These are phyloP conservation scores for Plecturocebus donacophilus DNA, from an alignment of 2,113 vertebrate genomes.

Conservation along the genomic window DNA sequence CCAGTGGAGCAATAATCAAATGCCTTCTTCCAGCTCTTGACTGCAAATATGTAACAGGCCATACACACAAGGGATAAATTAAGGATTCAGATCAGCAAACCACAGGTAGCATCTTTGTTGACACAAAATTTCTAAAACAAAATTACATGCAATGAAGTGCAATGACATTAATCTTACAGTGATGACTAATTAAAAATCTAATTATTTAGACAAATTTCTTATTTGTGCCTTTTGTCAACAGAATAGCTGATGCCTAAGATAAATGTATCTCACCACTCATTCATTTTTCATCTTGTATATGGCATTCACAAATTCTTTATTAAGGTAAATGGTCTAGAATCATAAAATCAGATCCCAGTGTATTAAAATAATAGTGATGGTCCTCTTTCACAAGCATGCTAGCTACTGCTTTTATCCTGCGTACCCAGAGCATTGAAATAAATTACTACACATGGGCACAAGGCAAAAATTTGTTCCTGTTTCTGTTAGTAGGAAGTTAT, in stretches of 20 bases:
- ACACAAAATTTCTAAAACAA: constrained; percentile 70
- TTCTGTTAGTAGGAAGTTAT: constrained; percentile 15
- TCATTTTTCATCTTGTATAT: constrained; percentile 74
- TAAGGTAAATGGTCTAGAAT: constrained; percentile 69
- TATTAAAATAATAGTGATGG: constrained; percentile 30
- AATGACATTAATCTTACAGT: constrained; percentile 79
- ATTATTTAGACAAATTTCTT: constrained; percentile 85
- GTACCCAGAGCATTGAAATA: background rate
- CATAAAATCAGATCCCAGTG: constrained; percentile 46
- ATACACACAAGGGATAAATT: constrained; percentile 53
- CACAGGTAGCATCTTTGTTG: constrained; percentile 65
- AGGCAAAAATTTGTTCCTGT: background rate
- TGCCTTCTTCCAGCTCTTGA: constrained; percentile 1
- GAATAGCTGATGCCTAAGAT: constrained; percentile 76
- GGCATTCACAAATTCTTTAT: constrained; percentile 59
- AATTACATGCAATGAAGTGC: constrained; percentile 63
- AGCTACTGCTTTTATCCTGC: background rate
- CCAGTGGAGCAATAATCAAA: constrained; percentile 22
- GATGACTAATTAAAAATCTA: constrained; percentile 86
- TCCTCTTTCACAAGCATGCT: constrained; percentile 21
- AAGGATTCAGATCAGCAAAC: constrained; percentile 61
- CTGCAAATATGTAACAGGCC: constrained; percentile 29
- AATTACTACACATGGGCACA: background rate
- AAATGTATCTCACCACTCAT: constrained; percentile 71
- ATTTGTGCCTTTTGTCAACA: constrained; percentile 82